A percentile compares a stretch with the other conserved stretches of the same genome.
Evolutionary conservation across 2,888 invertebrate genomes (phyloP).

Genomic region (Microdon myrmicae): DNA sequence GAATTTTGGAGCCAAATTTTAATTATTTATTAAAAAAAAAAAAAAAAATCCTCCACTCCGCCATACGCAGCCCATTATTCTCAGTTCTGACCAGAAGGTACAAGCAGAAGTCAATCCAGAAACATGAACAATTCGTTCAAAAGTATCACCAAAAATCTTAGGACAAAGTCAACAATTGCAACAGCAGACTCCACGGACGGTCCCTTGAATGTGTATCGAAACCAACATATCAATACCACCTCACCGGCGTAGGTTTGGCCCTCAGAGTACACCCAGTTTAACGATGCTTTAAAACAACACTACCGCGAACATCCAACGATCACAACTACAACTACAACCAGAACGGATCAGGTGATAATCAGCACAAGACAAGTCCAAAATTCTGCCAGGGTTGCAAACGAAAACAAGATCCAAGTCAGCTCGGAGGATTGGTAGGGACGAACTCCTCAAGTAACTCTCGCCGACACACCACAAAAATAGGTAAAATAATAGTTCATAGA

Average conservation of each 20-base stretch:
- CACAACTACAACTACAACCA: constrained; percentile 75
- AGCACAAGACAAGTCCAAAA: constrained; percentile 68
- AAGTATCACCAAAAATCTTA: constrained; percentile 83
- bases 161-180: constrained; percentile 80
- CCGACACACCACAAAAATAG: constrained; percentile 73
- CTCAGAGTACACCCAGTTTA: constrained; percentile 74
- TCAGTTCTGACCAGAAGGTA: too few species aligned
- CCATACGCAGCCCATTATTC: too few species aligned
- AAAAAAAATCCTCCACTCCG: too few species aligned
- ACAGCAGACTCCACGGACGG: constrained; percentile 62
- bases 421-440: constrained; percentile 75
- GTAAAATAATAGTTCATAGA: constrained; percentile 77
- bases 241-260: constrained; percentile 68
- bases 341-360: constrained; percentile 67
- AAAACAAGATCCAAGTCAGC: constrained; percentile 64
- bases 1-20: too few species aligned
- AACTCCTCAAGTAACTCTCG: constrained; percentile 77
- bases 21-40: too few species aligned
- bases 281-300: constrained; percentile 74
- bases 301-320: constrained; percentile 77
- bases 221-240: constrained; percentile 60
- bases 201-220: constrained; percentile 64
- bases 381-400: constrained; percentile 61
- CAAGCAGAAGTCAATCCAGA: constrained; percentile 77
- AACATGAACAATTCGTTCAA: constrained; percentile 80